Base-by-base conservation (phyloP, 2,113 vertebrate species). In the Zosterops borbonicus region DNA sequence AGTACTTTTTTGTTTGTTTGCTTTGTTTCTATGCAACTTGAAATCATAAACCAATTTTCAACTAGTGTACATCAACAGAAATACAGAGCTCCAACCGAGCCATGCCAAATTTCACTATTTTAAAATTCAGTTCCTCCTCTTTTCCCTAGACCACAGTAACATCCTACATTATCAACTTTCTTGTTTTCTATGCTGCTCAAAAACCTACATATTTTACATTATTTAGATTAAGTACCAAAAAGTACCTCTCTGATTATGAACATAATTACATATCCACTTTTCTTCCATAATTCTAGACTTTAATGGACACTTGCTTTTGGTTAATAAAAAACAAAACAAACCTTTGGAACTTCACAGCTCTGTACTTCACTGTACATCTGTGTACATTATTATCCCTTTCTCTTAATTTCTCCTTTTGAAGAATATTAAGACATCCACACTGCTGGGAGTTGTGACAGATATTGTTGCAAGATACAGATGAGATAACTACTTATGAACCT, bases 1-100 rank as follows among this genome's bases (percentile, higher is more conserved):
- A 42, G 33, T 33, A 35, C 24, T 76, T 58, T 81, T 80, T 65
- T 63, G n/a, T 75, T 83, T 62, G 44, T 74, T 94, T 92, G 37
- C 39, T 96, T 80, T 91, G 90, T 90, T 93, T 91, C 85, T 56
- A 47, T 44, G 50, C 63, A 88, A 91, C 74, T 47, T 47, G 63
- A 83, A 94, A 50, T 63, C 75, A 85, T 77, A 85, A 95, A 83
- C 18, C 37, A 64, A 46, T 94, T 92, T 87, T 64, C 65, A 89
- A n/a, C 20, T 31, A 21, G 31, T 42, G 6, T 65, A 41, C 55
- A 55, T 47, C 55, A 80, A 83, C 0, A 55, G 67, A 92, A 90
- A 78, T 19, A 70, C 47, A 82, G 49, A 71, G 25, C 37, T 85
- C 63, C 89, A 56, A 47, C 37, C 12, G 58, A 91, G 70, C 42